Evolutionary conservation across 2,113 vertebrate species (phyloP), one percentile per base, ranked within the genome.

Genomic region (Xenopus laevis): DNA sequence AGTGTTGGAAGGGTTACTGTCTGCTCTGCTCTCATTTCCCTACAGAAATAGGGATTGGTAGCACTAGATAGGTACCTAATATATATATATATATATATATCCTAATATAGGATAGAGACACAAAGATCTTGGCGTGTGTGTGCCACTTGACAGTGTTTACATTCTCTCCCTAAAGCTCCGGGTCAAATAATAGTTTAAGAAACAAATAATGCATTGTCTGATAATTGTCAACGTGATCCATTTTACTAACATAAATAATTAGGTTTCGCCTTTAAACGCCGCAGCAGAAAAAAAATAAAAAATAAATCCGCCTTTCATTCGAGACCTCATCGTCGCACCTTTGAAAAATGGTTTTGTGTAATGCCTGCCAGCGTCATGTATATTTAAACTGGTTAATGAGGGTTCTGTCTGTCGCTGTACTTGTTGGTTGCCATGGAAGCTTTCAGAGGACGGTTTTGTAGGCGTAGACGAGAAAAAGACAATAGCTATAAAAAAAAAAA

Each of bases 391-490:
- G 79, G 81, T 82, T 84, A 82, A 72, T 59, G 8, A 65, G 78
- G 78, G 66, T 69, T 7, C 70, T 71, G 80, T 82, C 79, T 82
- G 78, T 69, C 79, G 78, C 72, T 58, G 79, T 78, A 80, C 68
- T 57, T 50, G 61, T 78, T 78, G 80, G 88, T 90, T 89, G 86
- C 88, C 86, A 91, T 88, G 85, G 89, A n/a, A 91, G 87, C 88
- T 65, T 9, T 7, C 61, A 76, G 82, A 65, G 50, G 79, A 81
- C 82, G 79, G 69, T 65, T 82, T 67, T 68, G 79, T 82, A 86
- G 10, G 0, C 67, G 74, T 82, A 84, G 87, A 78, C 84, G 62
- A 82, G 78, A 86, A 83, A 80, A 81, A 86, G 80, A 86, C 82
- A 80, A 82, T 74, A 71, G 84, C 16, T 16, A 3, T 21, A 61